phyloP scores from a whole-genome alignment of 2,113 vertebrate species.

The Centrocercus urophasianus region DNA sequence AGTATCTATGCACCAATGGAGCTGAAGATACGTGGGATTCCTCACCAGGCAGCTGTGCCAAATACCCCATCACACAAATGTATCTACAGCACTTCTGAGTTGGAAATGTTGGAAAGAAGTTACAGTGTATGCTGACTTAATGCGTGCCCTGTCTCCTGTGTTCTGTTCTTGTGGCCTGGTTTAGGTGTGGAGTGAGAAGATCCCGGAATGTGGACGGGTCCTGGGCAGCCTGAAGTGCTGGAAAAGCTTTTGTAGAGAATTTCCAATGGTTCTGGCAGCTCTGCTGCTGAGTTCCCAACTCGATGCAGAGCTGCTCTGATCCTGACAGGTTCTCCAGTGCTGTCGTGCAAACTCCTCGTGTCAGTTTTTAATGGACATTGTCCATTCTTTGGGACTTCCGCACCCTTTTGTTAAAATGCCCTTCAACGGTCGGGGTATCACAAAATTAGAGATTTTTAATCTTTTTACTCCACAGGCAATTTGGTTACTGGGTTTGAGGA shows the following conservation, averaged over 20 bases:
- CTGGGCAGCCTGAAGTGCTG: background rate
- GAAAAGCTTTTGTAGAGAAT: background rate
- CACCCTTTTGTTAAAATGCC: background rate
- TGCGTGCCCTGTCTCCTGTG: constrained; percentile 4
- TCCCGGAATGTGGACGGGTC: background rate
- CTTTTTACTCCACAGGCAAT: background rate
- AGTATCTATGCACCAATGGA: constrained; percentile 52
- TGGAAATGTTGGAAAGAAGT: constrained; percentile 46
- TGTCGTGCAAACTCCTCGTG: background rate
- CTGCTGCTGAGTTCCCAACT: background rate
- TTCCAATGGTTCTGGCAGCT: background rate
- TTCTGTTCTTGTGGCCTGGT: constrained; percentile 18
- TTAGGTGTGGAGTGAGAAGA: background rate
- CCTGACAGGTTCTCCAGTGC: background rate
- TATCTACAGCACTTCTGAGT: constrained; percentile 3
- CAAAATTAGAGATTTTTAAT: background rate
- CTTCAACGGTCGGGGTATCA: background rate
- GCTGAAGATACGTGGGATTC: background rate
- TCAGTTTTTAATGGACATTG: background rate
- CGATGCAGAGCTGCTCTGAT: background rate
- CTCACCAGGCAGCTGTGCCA: constrained; percentile 64
- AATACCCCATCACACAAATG: constrained; percentile 20
- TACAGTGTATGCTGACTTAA: constrained; percentile 36
- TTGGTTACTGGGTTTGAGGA: background rate
- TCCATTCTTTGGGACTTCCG: background rate